Percentiles rank a stretch among this genome's conserved stretches.
These are phyloP conservation scores for Sinella curviseta DNA, from an alignment of 1,140 invertebrate species.

Conservation along the genomic window DNA sequence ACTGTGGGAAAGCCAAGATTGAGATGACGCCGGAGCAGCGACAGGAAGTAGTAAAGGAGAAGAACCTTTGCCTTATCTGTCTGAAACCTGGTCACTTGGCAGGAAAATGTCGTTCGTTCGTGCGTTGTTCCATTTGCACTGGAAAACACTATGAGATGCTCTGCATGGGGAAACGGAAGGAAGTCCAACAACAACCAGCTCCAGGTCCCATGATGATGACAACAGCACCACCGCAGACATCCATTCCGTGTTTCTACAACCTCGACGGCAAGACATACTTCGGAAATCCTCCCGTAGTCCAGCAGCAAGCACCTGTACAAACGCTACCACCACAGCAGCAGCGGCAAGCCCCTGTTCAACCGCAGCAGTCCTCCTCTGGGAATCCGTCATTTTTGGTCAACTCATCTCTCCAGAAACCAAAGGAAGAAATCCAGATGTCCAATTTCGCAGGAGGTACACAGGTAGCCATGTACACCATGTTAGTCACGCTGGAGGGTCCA, in stretches of 20 bases:
- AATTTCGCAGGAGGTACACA: not conserved
- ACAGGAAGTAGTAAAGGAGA: not conserved
- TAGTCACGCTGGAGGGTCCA: not conserved
- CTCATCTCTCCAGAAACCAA: not conserved
- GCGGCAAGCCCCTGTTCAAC: not conserved
- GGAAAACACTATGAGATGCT: not conserved
- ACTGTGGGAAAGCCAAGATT: not conserved
- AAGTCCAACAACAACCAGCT: not conserved
- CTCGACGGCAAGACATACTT: too few species aligned
- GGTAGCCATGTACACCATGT: not conserved
- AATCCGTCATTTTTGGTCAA: too few species aligned
- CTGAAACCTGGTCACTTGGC: not conserved
- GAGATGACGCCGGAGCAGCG: not conserved
- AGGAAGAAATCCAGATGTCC: not conserved
- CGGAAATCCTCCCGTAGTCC: too few species aligned
- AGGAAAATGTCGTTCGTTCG: not conserved
- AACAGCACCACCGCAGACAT: not conserved
- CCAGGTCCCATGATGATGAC: not conserved
- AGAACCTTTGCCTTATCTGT: not conserved
- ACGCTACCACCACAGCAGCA: not conserved
- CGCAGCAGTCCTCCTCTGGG: not conserved
- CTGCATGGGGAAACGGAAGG: not conserved
- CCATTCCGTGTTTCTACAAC: too few species aligned
- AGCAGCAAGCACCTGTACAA: too few species aligned
- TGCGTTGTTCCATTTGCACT: not conserved